Evolutionary conservation across 2,888 invertebrate species (phyloP), one percentile per base, ranked within the genome.

Genomic region (Heterodera filipjevi): DNA sequence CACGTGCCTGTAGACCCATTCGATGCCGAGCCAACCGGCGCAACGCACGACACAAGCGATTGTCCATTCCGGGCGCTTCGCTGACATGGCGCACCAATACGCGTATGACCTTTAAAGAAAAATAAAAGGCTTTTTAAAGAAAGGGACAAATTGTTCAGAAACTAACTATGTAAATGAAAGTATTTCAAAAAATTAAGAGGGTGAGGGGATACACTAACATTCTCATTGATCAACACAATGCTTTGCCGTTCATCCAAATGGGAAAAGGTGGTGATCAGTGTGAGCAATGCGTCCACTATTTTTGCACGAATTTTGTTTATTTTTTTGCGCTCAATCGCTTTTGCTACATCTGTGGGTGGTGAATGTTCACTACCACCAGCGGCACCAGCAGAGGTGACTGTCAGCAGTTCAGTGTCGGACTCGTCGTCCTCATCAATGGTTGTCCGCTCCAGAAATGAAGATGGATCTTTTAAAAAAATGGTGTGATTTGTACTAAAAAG

Each of bases 1-100:
- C n/a, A n/a, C n/a, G n/a, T n/a, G n/a, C 77, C 70, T 85, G 81
- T 35, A 85, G 35, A 32, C 77, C 66, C 10, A 30, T 74, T n/a
- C 72, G 66, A 64, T 75, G 72, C n/a, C 79, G 72, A 19, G 81
- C 77, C 39, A 82, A 74, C 6, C 82, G 77, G 39, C 53, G 81
- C 64, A 82, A 33, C 2, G 77, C 77, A 12, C 82, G 76, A 10
- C 77, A 77, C 16, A 79, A 39, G n/a, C 77, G 77, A 22, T 71
- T 35, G 35, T 81, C 77, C 64, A 81, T 39, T n/a, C 33, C 74
- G 22, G 77, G 73, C 1, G 80, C 81, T 22, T 66, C 66, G 66
- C 66, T 66, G 66, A 66, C 33, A 33, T 66, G 66, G n/a, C 66
- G 66, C 14, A 66, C 33, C 66, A 66, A 14, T 10, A 32, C 33